Percentiles rank a stretch among this genome's conserved stretches.
phyloP scores from a whole-genome alignment of 2,113 vertebrate genomes.

The Epinephelus moara region DNA sequence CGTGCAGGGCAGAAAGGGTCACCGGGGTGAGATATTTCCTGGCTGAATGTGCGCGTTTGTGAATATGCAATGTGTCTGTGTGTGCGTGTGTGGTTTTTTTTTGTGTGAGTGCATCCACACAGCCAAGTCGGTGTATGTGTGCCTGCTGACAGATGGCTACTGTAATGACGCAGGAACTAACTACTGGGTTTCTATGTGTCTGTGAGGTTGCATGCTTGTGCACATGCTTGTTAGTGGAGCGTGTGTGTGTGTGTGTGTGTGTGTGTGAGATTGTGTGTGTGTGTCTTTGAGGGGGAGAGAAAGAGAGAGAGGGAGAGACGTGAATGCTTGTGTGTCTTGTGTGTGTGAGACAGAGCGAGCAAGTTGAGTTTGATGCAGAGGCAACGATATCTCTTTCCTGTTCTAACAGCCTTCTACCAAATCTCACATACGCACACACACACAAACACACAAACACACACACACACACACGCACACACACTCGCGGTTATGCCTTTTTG shows the following conservation, averaged over 20 bases:
- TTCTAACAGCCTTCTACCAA: constrained; percentile 13
- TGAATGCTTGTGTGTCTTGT: background rate
- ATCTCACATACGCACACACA: background rate
- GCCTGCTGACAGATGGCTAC: constrained; percentile 80
- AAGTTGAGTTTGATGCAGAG: constrained; percentile 24
- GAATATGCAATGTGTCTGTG: constrained; percentile 21
- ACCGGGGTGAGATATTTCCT: constrained; percentile 15
- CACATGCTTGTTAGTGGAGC: constrained; percentile 49
- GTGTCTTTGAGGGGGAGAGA: background rate
- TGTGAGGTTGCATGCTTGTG: constrained; percentile 58
- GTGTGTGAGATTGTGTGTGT: constrained; percentile 23
- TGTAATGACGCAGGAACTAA: constrained; percentile 79
- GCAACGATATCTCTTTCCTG: constrained; percentile 31
- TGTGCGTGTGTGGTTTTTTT: constrained; percentile 18
- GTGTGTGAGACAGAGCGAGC: background rate
- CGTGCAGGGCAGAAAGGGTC: constrained; percentile 27
- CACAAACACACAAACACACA: constrained; percentile 4
- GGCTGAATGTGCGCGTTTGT: constrained; percentile 31
- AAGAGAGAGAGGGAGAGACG: background rate
- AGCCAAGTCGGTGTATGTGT: constrained; percentile 68
- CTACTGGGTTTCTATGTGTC: constrained; percentile 73
- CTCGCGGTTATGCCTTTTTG: constrained; percentile 50
- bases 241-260: constrained; percentile 32
- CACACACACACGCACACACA: background rate
- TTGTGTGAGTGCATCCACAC: constrained; percentile 45